Percentiles rank a stretch among this genome's conserved stretches.
These are phyloP conservation scores for Phallusia fumigata DNA, from an alignment of 23 tunicate species.

Conservation along the genomic window DNA sequence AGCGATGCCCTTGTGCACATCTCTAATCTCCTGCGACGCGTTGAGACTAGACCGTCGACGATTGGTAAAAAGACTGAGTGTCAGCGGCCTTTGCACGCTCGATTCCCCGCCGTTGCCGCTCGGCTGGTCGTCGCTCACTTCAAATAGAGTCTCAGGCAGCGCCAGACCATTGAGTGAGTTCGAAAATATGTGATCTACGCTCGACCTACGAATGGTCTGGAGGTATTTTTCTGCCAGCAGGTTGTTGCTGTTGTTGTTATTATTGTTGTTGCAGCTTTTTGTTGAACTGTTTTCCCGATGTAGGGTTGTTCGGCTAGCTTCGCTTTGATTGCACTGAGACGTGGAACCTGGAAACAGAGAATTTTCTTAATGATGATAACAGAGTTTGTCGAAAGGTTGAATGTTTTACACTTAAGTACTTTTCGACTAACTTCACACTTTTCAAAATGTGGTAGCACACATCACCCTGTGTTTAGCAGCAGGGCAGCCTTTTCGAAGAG, in stretches of 20 bases:
- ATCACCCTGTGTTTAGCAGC: too few species aligned
- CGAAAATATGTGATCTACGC: neutral
- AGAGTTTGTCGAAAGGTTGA: too few species aligned
- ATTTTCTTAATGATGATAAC: too few species aligned
- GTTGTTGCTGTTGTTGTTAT: neutral
- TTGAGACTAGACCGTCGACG: neutral
- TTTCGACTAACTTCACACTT: too few species aligned
- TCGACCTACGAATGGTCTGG: neutral
- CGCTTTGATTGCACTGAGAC: neutral
- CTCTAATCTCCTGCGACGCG: neutral
- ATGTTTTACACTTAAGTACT: too few species aligned
- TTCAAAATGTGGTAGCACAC: too few species aligned
- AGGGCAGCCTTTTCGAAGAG: too few species aligned
- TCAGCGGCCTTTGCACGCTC: neutral
- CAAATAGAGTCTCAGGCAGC: neutral
- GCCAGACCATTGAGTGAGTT: neutral
- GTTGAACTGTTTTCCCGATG: neutral
- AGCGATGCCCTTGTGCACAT: neutral
- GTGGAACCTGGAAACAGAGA: neutral
- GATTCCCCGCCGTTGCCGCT: neutral
- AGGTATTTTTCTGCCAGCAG: neutral
- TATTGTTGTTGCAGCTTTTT: slow-evolving; percentile 22
- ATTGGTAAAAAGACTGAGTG: neutral
- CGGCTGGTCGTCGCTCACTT: neutral
- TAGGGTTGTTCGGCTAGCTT: too few species aligned